Base-by-base conservation (phyloP, 2,113 vertebrate genomes). In the Poecilia latipinna region DNA sequence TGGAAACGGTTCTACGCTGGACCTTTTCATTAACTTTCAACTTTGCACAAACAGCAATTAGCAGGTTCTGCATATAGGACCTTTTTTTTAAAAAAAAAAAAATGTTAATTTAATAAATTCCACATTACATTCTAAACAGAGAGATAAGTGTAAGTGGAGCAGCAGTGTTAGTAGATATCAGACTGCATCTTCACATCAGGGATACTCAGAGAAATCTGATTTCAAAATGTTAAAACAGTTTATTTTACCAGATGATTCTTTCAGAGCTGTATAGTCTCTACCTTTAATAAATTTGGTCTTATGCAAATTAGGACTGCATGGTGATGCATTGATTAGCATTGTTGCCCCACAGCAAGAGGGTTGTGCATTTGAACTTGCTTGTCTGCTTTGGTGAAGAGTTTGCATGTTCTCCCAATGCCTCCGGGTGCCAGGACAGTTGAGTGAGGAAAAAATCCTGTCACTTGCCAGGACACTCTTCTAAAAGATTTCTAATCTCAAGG, bases 1-100 rank as follows among this genome's bases (percentile, higher is more conserved):
- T n/a, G 61, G 72, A 78, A 80, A 74, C 65, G 4, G 75, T 77
- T 69, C 65, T 57, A 65, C 3, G 62, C 33, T 6, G 12, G 33
- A 78, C 8, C 12, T 57, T 42, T 42, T 15, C 12, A 42, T 4
- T 39, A 12, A 39, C 37, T 72, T 61, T 65, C 65, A 70, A 6
- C 29, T 13, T 4, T 33, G 29, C 33, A 51, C 57, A 31, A 24
- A 67, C 8, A 42, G 17, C 10, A 37, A 12, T 37, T 37, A 37
- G 4, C 39, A 31, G 63, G 8, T 65, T 37, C 19, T 57, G 31
- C 37, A 33, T 0, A 13, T 60, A 12, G 39, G 39, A 42, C 39
- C 4, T 35, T 13, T 42, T 42, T 11, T 37, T 3, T 12, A 3
- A 37, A 15, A 0, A 37, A 15, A 42, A 42, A 12, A 28, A 1